Evolutionary conservation across 2,797 vertebrate species (phyloP), one percentile per base, ranked within the genome.

Genomic region (Rhinoraja longicauda): DNA sequence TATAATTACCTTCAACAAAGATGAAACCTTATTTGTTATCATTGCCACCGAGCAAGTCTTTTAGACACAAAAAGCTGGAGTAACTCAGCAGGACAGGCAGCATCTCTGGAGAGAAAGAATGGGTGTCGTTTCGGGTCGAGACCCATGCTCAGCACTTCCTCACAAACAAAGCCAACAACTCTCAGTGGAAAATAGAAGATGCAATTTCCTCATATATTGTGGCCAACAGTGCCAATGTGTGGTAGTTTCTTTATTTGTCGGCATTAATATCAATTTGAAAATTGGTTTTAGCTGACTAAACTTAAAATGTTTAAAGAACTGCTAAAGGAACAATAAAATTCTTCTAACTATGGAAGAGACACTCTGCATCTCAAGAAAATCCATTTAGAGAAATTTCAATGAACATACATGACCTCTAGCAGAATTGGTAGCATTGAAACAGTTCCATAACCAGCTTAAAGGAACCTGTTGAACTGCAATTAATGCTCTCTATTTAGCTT

Each of bases 401-500:
- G 15, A 88, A 64, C 59, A 64, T 88, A 88, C 57, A 88, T 88
- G 59, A 88, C 84, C 26, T 29, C 57, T 62, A n/a, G 57, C 82
- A 86, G 29, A 62, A 86, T 88, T 32, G 0, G 15, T 21, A 32
- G 19, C n/a, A 36, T 59, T 88, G 32, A 32, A 88, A 67, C 84
- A 36, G 21, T 36, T 9, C 29, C 32, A 67, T 86, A 32, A n/a
- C 59, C 36, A 86, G 82, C 29, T 32, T 67, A 36, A n/a, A 88
- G 59, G n/a, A 88, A 67, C 15, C 8, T 36, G n/a, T n/a, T 88
- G 62, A 88, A 67, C n/a, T 67, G 84, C n/a, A 88, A 88, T 88
- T 88, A 88, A 64, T 32, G n/a, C 88, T 88, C n/a, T 32, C 84
- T 17, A 88, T 88, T 88, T 88, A 88, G n/a, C 67, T 88, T 67